Conservation (phyloP, 2,888 invertebrate species). For the Lordiphosa fenestrarum region DNA sequence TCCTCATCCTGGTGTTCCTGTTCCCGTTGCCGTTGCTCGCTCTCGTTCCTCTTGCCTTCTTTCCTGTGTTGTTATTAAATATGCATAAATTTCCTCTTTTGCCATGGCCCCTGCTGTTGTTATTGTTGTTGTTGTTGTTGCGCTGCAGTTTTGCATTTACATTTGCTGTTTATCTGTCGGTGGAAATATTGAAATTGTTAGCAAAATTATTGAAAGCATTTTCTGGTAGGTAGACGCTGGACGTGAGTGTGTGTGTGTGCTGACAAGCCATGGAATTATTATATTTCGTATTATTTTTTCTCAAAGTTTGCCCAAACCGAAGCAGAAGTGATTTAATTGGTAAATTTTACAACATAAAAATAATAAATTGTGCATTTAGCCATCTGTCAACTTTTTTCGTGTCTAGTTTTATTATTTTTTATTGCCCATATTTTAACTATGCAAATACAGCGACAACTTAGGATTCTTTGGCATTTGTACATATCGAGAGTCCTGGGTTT, state of each 20-base stretch:
- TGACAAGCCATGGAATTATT: not conserved
- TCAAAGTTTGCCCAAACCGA: no score
- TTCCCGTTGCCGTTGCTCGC: conserved; percentile 5
- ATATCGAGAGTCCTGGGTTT: no score
- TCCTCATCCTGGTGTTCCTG: conserved; percentile 23
- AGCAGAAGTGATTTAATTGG: no score
- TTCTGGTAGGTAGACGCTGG: not conserved
- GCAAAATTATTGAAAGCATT: conserved; percentile 22
- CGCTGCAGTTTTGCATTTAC: conserved; percentile 49
- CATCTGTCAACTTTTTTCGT: no score
- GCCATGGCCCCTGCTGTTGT: conserved; percentile 14
- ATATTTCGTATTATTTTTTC: no score
- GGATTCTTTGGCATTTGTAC: no score
- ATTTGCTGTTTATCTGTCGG: conserved; percentile 65
- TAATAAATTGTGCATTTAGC: no score
- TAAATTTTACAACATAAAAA: no score
- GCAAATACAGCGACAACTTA: no score
- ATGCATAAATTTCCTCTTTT: conserved; percentile 67
- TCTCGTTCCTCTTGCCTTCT: not conserved
- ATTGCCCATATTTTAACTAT: no score
- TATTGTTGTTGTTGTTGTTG: conserved; percentile 24
- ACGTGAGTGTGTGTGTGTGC: not conserved
- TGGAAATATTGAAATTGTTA: conserved; percentile 66
- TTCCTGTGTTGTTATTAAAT: conserved; percentile 61
- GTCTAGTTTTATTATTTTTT: no score